A percentile compares a stretch with the other conserved stretches of the same genome.
These are phyloP conservation scores for Nothobranchius furzeri DNA, from an alignment of 2,113 vertebrate genomes.

Conservation along the genomic window DNA sequence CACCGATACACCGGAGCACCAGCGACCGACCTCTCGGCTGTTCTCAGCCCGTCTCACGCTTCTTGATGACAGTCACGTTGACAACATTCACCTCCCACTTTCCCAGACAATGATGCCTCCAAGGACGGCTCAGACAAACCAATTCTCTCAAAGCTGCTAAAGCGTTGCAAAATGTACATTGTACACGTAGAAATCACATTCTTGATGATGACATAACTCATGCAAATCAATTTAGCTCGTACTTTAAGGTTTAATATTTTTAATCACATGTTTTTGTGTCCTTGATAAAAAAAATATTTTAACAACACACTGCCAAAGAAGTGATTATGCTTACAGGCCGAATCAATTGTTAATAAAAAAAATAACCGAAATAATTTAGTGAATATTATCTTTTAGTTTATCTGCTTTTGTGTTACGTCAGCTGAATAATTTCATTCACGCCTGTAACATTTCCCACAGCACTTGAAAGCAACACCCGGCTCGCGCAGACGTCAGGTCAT, in stretches of 20 bases:
- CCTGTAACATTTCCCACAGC: constrained; percentile 27
- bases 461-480: constrained; percentile 29
- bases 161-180: too few relatives aligned
- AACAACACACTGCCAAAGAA: too few relatives aligned
- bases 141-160: neutral
- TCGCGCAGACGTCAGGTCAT: constrained; percentile 43
- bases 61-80: constrained; percentile 71
- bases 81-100: constrained; percentile 78
- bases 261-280: too few relatives aligned
- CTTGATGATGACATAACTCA: too few relatives aligned
- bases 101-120: constrained; percentile 66
- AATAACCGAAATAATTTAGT: too few relatives aligned
- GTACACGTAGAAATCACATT: too few relatives aligned
- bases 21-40: constrained; percentile 28
- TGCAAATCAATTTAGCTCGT: too few relatives aligned
- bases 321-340: too few relatives aligned
- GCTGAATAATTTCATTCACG: neutral
- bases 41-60: constrained; percentile 40
- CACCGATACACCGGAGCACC: constrained; percentile 25
- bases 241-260: too few relatives aligned
- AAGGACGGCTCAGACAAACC: constrained; percentile 1
- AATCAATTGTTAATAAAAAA: too few relatives aligned
- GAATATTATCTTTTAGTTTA: neutral
- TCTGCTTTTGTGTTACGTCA: neutral
- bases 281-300: too few relatives aligned